Evolutionary conservation across 2,888 invertebrate species (phyloP), one percentile per base, ranked within the genome.

Genomic region (Andrena bucephala): DNA sequence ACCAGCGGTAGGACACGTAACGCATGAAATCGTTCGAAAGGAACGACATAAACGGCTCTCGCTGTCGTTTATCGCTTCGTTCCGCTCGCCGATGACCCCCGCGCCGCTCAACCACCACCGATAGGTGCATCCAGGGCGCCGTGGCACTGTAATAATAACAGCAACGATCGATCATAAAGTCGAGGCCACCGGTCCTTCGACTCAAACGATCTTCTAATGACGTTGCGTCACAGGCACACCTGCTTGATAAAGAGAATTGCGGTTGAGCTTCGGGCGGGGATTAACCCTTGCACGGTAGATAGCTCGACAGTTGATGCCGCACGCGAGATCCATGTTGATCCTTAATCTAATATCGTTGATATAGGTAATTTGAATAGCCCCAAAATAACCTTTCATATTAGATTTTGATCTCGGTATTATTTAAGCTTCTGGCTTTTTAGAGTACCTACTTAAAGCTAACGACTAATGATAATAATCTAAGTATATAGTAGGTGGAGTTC

Each of bases 41-140:
- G 80, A 87, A 84, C 87, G 88, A 89, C 83, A 85, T 85, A 85
- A 89, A 85, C 83, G 84, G 81, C 72, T 59, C 72, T 84, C 76
- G 78, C 70, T 76, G 83, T 76, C 89, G 87, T 91, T 90, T 89
- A 89, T 87, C 87, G 87, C 87, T 86, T 75, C 84, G 86, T 85
- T 85, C 81, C 81, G 84, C 83, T 71, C 79, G 57, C 31, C 79
- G 79, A 88, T 79, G 84, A 73, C 81, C 60, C 33, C 57, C 71
- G 72, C 69, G 24, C 60, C 67, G 57, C 16, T 79, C 69, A 29
- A 29, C 66, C 42, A 42, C 42, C 42, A 29, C 31, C 73, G 78
- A 74, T 59, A 33, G 52, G 60, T 68, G 48, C 69, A 54, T 31
- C 24, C 72, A 62, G 16, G 54, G 54, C 59, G 52, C 16, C 36